These are phyloP conservation scores for Caradrina clavipalpis DNA, from an alignment of 2,888 invertebrate genomes.

Conservation along the genomic window DNA sequence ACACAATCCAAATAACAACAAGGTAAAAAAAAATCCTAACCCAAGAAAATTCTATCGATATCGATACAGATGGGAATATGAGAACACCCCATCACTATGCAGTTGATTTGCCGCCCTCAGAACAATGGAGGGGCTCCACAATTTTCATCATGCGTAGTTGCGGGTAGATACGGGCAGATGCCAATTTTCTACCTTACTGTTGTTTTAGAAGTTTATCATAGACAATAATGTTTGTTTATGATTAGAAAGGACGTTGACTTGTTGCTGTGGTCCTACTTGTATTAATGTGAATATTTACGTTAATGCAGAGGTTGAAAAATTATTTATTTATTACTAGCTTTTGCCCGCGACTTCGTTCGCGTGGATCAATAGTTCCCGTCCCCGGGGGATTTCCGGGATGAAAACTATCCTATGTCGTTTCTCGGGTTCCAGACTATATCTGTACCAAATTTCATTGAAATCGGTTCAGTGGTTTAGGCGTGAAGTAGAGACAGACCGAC, in stretches of 20 bases:
- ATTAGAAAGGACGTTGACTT: neutral
- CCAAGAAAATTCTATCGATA: constrained; percentile 26
- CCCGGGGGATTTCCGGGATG: too few species aligned
- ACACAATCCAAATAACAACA: too few species aligned
- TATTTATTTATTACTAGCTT: too few species aligned
- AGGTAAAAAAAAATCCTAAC: neutral
- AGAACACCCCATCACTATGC: constrained; percentile 55
- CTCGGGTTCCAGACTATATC: too few species aligned
- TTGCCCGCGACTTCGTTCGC: too few species aligned
- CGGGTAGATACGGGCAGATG: constrained; percentile 49
- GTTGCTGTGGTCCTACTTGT: constrained; percentile 6
- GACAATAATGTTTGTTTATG: constrained; percentile 19
- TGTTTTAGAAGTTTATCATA: constrained; percentile 24
- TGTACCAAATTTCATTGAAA: too few species aligned
- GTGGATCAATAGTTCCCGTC: too few species aligned
- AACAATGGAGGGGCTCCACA: constrained; percentile 68
- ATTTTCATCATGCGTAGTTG: constrained; percentile 57
- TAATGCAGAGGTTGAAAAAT: too few species aligned
- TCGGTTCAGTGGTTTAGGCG: too few species aligned
- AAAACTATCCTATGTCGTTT: too few species aligned
- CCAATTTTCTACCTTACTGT: constrained; percentile 56
- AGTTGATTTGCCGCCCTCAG: constrained; percentile 69
- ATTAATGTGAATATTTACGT: too few species aligned
- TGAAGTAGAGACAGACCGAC: too few species aligned
- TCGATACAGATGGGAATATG: neutral